Evolutionary conservation across 2,113 vertebrate genomes (phyloP), one percentile per base, ranked within the genome.

Genomic region (Ptilonorhynchus violaceus): DNA sequence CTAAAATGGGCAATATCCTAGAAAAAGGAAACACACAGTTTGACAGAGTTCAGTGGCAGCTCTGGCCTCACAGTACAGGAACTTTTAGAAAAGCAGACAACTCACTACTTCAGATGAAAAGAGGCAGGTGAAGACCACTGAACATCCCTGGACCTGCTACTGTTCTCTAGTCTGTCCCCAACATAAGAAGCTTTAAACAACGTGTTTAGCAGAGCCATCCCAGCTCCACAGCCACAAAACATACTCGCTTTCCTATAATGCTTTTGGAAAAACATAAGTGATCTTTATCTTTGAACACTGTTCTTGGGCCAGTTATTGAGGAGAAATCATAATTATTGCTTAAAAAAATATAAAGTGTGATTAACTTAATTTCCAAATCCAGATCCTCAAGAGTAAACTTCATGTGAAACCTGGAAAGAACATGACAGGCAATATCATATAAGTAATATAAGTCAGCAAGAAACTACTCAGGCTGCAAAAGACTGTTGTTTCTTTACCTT

Each of bases 401-500:
- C 5, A 85, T 23, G 18, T 69, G 56, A 85, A 88, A 93, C 0
- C 3, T 56, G 42, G 15, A 68, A 81, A 59, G 14, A 63, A 73
- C 1, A 2, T 0, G 2, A 89, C 30, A n/a, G 6, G n/a, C 28
- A 80, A 23, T 39, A 33, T 20, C 41, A 3, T 20, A 56, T 20
- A 25, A 70, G 16, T 75, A 89, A 83, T 27, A 18, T 8, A 58
- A 55, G 41, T 20, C 84, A 60, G 35, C 9, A 62, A 78, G 37
- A 22, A 78, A 72, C 30, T 74, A 72, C 30, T 84, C 25, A 47
- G 9, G 18, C 44, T 90, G 47, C 55, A 89, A 83, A 44, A 60
- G 15, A 15, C 0, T 14, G 10, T 19, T 80, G 10, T 49, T 63
- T 72, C 59, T 94, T 97, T 98, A 99, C 99, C 99, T 99, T 99